These are phyloP conservation scores for Tetramorium parvispinum DNA, from an alignment of 1,140 invertebrate species.

Conservation along the genomic window DNA sequence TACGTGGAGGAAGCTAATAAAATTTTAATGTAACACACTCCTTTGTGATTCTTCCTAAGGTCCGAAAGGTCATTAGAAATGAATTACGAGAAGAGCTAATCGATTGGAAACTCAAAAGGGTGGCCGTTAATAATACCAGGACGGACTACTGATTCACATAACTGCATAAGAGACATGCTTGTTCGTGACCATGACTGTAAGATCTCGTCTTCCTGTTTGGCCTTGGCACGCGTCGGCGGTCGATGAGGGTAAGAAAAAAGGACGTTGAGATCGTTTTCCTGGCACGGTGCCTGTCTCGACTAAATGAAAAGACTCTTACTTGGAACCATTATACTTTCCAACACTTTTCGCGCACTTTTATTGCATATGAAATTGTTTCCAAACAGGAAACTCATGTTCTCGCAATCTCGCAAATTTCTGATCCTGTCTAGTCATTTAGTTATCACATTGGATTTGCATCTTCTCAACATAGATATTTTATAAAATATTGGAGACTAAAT, in stretches of 20 bases:
- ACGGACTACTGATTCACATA: not conserved
- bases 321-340: not conserved
- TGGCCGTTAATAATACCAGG: slow-evolving; percentile 3
- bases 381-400: not conserved
- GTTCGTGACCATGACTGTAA: slow-evolving; percentile 73
- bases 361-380: not conserved
- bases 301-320: slow-evolving; percentile 36
- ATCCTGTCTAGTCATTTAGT: not conserved
- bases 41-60: not conserved
- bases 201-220: slow-evolving; percentile 54
- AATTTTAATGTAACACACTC: not conserved
- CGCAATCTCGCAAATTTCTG: not conserved
- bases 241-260: slow-evolving; percentile 63
- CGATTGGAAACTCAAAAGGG: not conserved
- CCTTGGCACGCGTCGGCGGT: slow-evolving; percentile 65
- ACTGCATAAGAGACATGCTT: slow-evolving; percentile 28
- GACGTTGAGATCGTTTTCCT: slow-evolving; percentile 52
- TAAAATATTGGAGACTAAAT: not conserved
- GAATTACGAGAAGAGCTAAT: not conserved
- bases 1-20: not conserved
- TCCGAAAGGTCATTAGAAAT: not conserved
- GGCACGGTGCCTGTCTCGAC: slow-evolving; percentile 11
- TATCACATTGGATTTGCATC: not conserved
- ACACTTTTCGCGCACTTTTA: not conserved
- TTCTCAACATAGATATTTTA: not conserved